Evolutionary conservation across 2,888 invertebrate species (phyloP), one percentile per base, ranked within the genome.

Genomic region (Argyresthia albistria): DNA sequence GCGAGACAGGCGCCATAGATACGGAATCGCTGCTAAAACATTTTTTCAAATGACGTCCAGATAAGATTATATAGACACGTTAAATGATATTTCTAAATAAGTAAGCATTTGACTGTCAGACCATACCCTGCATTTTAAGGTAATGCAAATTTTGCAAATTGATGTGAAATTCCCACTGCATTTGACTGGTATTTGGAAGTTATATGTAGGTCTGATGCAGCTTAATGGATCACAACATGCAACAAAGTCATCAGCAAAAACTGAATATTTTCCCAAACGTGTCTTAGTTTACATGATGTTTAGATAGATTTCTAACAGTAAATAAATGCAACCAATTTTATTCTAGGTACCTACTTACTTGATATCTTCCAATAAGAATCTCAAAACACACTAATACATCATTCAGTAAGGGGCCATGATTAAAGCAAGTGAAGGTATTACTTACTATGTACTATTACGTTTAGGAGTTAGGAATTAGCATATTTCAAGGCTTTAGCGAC

Each of bases 401-500:
- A 6, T 25, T 25, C n/a, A n/a, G 25, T 4, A 2, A 25, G 25
- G 25, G 25, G 11, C 2, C 46, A 57, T 60, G 10, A 25, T 2
- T 6, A 25, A 62, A 65, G 59, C 68, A 64, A 64, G 64, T 63
- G 63, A 62, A 61, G 52, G 50, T 54, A 14, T 57, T 60, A 58
- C 60, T 63, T 67, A 67, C 65, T 64, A 67, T 66, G 70, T 64
- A 59, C 64, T 60, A 62, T 61, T 59, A 58, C 61, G 60, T 56
- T 58, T 56, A 57, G 66, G 62, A 70, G 37, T n/a, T 46, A 37
- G n/a, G 39, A 50, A 50, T 70, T 69, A 70, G 63, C 68, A 69
- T 75, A 69, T 66, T 67, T 65, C 71, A 67, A 67, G 61, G 64
- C 62, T 60, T 61, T 57, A 58, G 66, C 62, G 62, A 62, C 64